Evolutionary conservation across 2,888 invertebrate species (phyloP), one percentile per base, ranked within the genome.

Genomic region (Campoplex capitator): DNA sequence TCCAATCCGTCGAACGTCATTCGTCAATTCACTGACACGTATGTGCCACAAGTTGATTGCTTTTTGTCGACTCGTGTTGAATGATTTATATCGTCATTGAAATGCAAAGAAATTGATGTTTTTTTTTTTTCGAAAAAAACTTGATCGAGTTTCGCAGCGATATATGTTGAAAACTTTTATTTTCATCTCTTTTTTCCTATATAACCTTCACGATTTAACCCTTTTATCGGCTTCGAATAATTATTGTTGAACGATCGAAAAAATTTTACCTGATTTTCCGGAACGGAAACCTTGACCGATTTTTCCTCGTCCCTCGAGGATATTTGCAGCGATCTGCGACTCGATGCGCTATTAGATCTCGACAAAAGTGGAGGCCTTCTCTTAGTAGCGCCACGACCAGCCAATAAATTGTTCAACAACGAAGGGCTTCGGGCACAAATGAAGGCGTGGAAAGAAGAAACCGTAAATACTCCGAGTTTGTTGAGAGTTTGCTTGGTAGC

Each of bases 371-470:
- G 98, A 18, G 98, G 98, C 84, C 98, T 96, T 75, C 98, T 96
- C 94, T 98, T 98, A 86, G 98, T 98, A 85, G 98, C 98, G 65
- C 98, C 98, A 89, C 98, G 96, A 78, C 98, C 98, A 62, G 98
- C 98, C 92, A 98, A 96, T 93, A 98, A 95, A 95, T 98, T 98
- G 95, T 98, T 98, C 90, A 98, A 96, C 92, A 98, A 95, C 83
- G 98, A 98, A 58, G 99, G 99, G 92, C 98, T 98, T 89, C 99
- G 97, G 85, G 99, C 99, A 95, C 99, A 99, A 92, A 99, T 99
- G 95, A 99, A 98, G 90, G 99, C 99, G 95, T 99, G 99, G 96
- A 99, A 98, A 90, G 99, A 99, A 84, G 99, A 99, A 91, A 99
- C 99, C 79, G 99, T 99, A 96, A 99, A 99, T 92, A 99, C 98